Conservation (phyloP, 2,888 invertebrate genomes). For the Chaetogeoica ovagalla region DNA sequence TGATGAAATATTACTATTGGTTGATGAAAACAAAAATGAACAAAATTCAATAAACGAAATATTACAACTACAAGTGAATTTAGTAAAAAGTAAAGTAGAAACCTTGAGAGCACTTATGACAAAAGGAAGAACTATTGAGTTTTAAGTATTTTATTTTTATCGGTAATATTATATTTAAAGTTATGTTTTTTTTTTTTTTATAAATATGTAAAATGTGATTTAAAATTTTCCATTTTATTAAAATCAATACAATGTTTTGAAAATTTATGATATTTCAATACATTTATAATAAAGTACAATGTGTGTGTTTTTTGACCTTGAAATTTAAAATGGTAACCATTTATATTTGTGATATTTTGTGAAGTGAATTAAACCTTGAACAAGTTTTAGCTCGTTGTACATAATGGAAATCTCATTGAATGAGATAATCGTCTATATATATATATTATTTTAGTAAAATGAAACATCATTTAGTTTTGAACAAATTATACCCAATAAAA, state of each 20-base stretch:
- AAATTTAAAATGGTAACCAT: conserved; percentile 10
- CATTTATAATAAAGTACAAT: background rate
- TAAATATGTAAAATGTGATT: background rate
- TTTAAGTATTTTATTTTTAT: background rate
- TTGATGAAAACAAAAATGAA: conserved; percentile 17
- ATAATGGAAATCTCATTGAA: background rate
- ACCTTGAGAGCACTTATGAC: conserved; percentile 35
- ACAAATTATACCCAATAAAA: background rate
- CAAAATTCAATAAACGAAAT: conserved; percentile 12
- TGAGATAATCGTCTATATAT: background rate
- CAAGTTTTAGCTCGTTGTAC: background rate
- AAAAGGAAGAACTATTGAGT: conserved; percentile 30
- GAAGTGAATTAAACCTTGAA: conserved; percentile 38
- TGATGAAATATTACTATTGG: conserved; percentile 21
- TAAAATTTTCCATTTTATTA: background rate
- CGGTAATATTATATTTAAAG: background rate
- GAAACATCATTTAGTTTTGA: background rate
- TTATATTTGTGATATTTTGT: conserved; percentile 3
- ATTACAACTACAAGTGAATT: conserved; percentile 41
- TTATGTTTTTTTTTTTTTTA: background rate
- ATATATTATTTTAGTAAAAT: background rate
- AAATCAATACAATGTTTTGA: background rate
- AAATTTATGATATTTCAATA: conserved; percentile 3
- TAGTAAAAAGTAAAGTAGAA: conserved; percentile 41
- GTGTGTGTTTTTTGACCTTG: conserved; percentile 13